These are phyloP conservation scores for Sesia bembeciformis DNA, from an alignment of 2,888 invertebrate species.

Conservation along the genomic window DNA sequence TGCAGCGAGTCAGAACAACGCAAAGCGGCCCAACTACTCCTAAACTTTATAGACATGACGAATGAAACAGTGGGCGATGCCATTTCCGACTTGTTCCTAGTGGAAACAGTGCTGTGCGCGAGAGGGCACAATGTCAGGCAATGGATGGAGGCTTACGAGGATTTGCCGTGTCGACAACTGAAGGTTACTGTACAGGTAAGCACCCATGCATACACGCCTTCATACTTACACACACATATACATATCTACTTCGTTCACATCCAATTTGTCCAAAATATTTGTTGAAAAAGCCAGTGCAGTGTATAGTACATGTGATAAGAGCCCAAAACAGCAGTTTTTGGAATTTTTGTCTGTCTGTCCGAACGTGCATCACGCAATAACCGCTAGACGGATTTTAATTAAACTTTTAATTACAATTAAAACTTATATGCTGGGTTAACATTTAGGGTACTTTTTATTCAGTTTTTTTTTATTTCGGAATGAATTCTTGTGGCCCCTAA, in stretches of 20 bases:
- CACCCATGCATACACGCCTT: slow-evolving; percentile 1
- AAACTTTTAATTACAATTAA: no score
- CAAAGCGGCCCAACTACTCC: slow-evolving; percentile 77
- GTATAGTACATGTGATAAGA: no score
- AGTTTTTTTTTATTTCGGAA: no score
- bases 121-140: slow-evolving; percentile 85
- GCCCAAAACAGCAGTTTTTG: no score
- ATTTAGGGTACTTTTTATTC: no score
- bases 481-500: no score
- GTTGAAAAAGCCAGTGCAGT: no score
- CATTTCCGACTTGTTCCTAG: slow-evolving; percentile 94
- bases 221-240: background rate
- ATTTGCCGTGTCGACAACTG: slow-evolving; percentile 90
- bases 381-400: no score
- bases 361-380: no score
- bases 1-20: slow-evolving; percentile 55
- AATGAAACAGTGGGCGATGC: slow-evolving; percentile 98
- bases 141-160: slow-evolving; percentile 88
- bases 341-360: no score
- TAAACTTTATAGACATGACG: slow-evolving; percentile 85
- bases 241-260: background rate
- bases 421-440: no score
- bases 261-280: no score
- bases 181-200: slow-evolving; percentile 87
- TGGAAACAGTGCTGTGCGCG: slow-evolving; percentile 90